Percentiles rank a stretch among this genome's conserved stretches.
phyloP scores from a whole-genome alignment of 2,888 invertebrate genomes.

The Heteropelma amictum region DNA sequence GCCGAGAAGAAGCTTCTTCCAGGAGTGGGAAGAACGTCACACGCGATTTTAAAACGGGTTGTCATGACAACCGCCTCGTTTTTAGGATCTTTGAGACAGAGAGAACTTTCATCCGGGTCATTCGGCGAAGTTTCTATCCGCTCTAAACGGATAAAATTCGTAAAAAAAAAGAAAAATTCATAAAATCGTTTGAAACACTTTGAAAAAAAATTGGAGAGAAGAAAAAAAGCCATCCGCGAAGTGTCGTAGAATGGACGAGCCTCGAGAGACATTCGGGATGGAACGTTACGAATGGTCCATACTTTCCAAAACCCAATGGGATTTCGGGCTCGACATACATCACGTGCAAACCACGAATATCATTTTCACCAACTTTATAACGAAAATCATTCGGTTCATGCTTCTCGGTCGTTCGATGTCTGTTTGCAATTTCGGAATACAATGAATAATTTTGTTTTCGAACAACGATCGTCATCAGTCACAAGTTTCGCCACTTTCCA shows the following conservation, averaged over 20 bases:
- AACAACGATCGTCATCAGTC: neutral
- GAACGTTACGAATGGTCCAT: slow-evolving; percentile 27
- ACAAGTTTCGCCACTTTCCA: neutral
- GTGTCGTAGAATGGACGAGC: slow-evolving; percentile 13
- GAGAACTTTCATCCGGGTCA: slow-evolving; percentile 2
- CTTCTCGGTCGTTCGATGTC: neutral
- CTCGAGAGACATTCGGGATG: slow-evolving; percentile 28
- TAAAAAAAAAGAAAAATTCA: neutral
- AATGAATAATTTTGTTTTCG: neutral
- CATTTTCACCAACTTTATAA: no score
- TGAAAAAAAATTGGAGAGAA: neutral
- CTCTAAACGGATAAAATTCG: neutral
- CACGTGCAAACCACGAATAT: neutral
- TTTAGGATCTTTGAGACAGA: neutral
- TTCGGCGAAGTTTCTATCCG: slow-evolving; percentile 4
- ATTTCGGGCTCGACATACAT: neutral
- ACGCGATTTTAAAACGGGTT: slow-evolving; percentile 5
- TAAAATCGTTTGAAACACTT: neutral
- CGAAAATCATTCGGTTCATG: neutral
- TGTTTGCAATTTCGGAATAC: neutral
- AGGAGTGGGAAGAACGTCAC: no score
- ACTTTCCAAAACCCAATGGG: neutral
- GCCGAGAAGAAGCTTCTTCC: no score
- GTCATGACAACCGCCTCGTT: slow-evolving; percentile 9
- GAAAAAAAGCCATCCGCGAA: slow-evolving; percentile 7